Conservation (phyloP, 1,140 invertebrate genomes). For the Cylas formicarius region DNA sequence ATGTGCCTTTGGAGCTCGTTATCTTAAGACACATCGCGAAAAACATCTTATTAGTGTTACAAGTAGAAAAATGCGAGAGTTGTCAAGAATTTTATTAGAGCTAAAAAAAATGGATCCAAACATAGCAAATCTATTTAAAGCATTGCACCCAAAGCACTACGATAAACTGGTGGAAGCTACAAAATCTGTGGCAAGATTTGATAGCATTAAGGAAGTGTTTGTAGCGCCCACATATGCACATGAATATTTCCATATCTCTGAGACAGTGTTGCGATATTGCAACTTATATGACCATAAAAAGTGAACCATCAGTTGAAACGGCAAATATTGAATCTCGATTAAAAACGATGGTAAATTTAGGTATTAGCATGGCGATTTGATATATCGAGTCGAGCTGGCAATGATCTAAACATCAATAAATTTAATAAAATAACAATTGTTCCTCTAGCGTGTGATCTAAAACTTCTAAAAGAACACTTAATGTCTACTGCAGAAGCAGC, state of each 20-base stretch:
- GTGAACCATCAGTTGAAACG: conserved; percentile 8
- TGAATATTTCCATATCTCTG: conserved; percentile 24
- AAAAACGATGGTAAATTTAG: conserved; percentile 23
- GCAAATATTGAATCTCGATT: conserved; percentile 22
- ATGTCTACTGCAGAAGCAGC: conserved; percentile 14
- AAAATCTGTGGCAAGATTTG: no score
- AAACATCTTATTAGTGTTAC: no score
- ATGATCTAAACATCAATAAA: conserved; percentile 34
- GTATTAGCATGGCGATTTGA: conserved; percentile 24
- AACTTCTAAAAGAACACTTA: conserved; percentile 35
- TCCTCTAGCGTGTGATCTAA: conserved; percentile 36
- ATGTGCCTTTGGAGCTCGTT: no score
- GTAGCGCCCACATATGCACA: conserved; percentile 24
- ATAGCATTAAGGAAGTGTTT: conserved; percentile 17
- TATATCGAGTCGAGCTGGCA: conserved; percentile 26
- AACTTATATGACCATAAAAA: conserved; percentile 8
- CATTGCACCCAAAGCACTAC: no score
- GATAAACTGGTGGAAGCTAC: no score
- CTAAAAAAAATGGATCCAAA: no score
- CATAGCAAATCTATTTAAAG: no score
- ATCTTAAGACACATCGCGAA: conserved; percentile 24
- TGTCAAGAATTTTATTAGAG: no score
- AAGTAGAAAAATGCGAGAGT: no score
- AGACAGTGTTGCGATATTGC: conserved; percentile 29
- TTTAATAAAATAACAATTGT: conserved; percentile 37